Evolutionary conservation across 2,888 invertebrate species (phyloP), one percentile per base, ranked within the genome.

Genomic region (Scaptomyza parva): DNA sequence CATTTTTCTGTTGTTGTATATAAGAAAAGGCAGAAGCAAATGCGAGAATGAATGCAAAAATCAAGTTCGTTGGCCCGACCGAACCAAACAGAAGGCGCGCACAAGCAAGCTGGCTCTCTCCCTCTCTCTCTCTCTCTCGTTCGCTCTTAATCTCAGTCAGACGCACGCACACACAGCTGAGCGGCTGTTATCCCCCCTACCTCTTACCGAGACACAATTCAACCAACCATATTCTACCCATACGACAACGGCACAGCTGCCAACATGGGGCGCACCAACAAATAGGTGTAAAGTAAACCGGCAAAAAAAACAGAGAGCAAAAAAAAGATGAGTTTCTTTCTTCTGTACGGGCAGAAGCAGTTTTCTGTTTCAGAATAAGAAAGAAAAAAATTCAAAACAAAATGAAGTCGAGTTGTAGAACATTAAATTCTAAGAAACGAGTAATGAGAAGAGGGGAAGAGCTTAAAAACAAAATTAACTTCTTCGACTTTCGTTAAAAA

Each of bases 11-110:
- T 44, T 58, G 59, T 40, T 55, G 33, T 47, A 33, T n/a, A 17
- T 30, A 33, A 17, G 6, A 12, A 35, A 41, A 60, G 22, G 40
- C 72, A 55, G 39, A 44, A 47, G 59, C 66, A 61, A 61, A 63
- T 50, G 58, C 58, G 54, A 78, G 30, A 12, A 30, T 9, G 74
- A 69, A 84, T 64, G 86, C 70, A 78, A 78, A 78, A 80, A 83
- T 73, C 86, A 88, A 88, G 88, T 88, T 88, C 88, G 88, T 89
- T 89, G 89, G 89, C 88, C 88, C 76, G 79, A 79, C 1, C 9
- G 7, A 9, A 33, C 35, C 35, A 35, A n/a, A 28, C 76, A 78
- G 78, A 78, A 64, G 8, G 18, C 51, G 39, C 40, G 22, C 41
- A 14, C 48, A 11, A 41, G 37, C 64, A 28, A 43, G 45, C 40